Evolutionary conservation across 1,140 invertebrate genomes (phyloP), one percentile per base, ranked within the genome.

Genomic region (Drosophila ogumai): DNA sequence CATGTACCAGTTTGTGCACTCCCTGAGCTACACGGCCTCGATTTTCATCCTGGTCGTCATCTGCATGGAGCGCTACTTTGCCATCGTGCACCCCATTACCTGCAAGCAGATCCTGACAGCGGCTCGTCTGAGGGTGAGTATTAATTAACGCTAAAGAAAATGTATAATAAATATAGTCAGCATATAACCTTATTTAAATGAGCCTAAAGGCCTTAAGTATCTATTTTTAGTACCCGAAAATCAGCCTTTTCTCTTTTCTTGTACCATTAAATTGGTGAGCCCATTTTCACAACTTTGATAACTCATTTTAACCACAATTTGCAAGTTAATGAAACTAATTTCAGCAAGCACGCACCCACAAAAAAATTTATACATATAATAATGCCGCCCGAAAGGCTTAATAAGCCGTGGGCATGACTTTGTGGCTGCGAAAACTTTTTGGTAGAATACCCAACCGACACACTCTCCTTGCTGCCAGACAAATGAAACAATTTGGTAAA

Each of bases 1-100:
- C 86, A 96, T 96, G 94, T 97, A 97, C 92, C 96, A 96, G 93
- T 97, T 97, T 84, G 95, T 96, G 9, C 95, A 96, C 79, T 95
- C 95, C 1, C 92, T 97, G 31, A 96, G 96, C 82, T 97, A 96
- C 91, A 97, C 96, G 3, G 96, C 96, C 1, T 97, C 96, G 10
- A 96, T 97, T 64, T 95, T 96, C 82, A 97, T 97, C 43, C 92
- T 97, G 49, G 95, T 96, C 12, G 95, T 97, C 15, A 96, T 97
- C 58, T 97, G 96, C 81, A 95, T 96, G n/a, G 96, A 97, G 82
- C 93, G 96, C 64, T 97, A 97, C 82, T 94, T 97, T 69, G 96
- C 96, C 56, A 97, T 97, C 47, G 95, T 97, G 69, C 96, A 97
- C 91, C 96, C 96, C 8, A 96, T 97, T 64, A 95, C 95, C 3